Evolutionary conservation across 2,797 vertebrate species (phyloP).

Genomic region (Gymnoscopelus braueri): DNA sequence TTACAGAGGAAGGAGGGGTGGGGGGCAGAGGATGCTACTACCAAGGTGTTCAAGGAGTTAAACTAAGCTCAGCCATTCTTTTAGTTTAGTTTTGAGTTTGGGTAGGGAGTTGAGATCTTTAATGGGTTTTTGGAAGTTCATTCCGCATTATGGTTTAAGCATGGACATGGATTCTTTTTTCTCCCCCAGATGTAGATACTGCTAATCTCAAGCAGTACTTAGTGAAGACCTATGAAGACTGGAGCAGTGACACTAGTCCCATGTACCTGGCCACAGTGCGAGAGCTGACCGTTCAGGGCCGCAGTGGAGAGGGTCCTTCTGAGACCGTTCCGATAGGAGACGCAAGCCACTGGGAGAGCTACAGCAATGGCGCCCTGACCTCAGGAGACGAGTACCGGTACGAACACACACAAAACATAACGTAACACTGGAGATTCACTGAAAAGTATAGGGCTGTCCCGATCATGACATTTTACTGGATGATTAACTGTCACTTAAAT

Average conservation of each 20-base stretch:
- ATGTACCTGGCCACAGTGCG: constrained; percentile 70
- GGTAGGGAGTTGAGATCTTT: no score
- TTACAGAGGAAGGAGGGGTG: no score
- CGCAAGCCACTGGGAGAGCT: neutral
- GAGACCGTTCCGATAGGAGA: constrained; percentile 52
- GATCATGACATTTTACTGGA: no score
- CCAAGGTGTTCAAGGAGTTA: no score
- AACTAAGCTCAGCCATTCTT: no score
- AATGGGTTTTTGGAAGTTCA: no score
- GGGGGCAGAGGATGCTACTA: no score
- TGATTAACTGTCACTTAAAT: no score
- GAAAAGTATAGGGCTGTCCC: neutral
- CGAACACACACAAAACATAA: constrained; percentile 21
- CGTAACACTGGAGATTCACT: neutral
- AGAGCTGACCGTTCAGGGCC: accelerated
- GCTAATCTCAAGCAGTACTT: constrained; percentile 13
- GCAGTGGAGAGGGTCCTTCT: accelerated
- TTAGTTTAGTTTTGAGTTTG: no score
- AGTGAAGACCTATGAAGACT: constrained; percentile 52
- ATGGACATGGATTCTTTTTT: neutral
- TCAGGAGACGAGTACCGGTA: constrained; percentile 67
- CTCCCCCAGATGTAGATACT: constrained; percentile 1
- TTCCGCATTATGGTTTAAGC: no score
- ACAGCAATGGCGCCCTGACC: constrained; percentile 65
- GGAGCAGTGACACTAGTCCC: neutral